These are phyloP conservation scores for Cynopterus brachyotis DNA, from an alignment of 2,113 vertebrate species.

Conservation along the genomic window DNA sequence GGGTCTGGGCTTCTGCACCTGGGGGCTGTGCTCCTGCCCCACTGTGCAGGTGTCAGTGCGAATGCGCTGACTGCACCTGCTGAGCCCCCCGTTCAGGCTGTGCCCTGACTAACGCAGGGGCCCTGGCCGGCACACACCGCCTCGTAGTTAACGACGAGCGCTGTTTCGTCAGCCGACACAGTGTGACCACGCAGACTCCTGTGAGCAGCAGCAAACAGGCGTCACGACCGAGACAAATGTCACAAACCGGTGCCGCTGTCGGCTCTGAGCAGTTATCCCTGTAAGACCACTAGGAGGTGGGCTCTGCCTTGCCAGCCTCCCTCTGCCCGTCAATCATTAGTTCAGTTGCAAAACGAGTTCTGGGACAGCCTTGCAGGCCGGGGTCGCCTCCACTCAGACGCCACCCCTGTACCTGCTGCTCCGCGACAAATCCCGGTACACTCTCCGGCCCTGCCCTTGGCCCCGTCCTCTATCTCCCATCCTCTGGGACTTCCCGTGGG, in stretches of 20 bases:
- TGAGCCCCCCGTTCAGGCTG: too few species aligned
- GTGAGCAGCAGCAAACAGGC: background rate
- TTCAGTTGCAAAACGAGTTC: rapidly evolving
- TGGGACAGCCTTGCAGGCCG: background rate
- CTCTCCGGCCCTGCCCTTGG: too few species aligned
- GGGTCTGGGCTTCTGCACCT: too few species aligned
- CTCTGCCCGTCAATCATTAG: background rate
- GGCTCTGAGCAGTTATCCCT: rapidly evolving
- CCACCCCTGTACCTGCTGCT: background rate
- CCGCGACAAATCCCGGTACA: too few species aligned
- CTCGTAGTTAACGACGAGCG: too few species aligned
- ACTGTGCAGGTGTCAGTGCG: too few species aligned
- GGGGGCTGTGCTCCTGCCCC: too few species aligned
- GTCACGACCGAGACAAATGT: background rate
- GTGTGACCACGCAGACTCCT: too few species aligned
- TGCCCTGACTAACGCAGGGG: too few species aligned
- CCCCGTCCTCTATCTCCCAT: background rate
- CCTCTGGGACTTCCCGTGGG: background rate
- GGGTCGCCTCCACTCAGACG: background rate
- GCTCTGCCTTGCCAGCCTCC: background rate
- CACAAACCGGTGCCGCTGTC: background rate
- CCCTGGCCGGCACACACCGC: too few species aligned
- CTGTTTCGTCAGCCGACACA: too few species aligned
- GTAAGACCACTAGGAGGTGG: background rate
- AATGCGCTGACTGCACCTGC: too few species aligned